Conservation (phyloP, 1,140 invertebrate genomes). For the Hycleus cichorii region DNA sequence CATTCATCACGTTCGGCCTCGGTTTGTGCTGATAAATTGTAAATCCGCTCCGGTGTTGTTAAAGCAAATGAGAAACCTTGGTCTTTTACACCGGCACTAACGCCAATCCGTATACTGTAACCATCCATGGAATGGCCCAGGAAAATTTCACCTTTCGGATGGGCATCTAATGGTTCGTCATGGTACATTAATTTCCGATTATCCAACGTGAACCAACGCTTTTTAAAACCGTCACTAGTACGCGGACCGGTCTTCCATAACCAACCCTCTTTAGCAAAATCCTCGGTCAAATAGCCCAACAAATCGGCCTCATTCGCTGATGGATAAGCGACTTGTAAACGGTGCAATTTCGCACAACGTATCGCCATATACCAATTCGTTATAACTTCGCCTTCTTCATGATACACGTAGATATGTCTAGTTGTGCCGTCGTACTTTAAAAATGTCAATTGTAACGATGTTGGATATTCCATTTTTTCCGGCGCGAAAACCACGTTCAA, state of each 20-base stretch:
- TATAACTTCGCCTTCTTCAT: slow-evolving; percentile 76
- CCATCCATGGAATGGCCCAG: slow-evolving; percentile 61
- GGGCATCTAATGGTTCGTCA: slow-evolving; percentile 74
- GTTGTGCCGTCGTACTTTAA: slow-evolving; percentile 70
- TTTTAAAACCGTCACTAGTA: slow-evolving; percentile 69
- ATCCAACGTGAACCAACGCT: slow-evolving; percentile 84
- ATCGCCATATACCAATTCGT: slow-evolving; percentile 87
- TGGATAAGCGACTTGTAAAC: slow-evolving; percentile 77
- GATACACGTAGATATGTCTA: slow-evolving; percentile 79
- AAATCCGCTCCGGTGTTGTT: slow-evolving; percentile 75
- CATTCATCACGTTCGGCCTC: slow-evolving; percentile 72
- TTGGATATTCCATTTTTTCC: slow-evolving; percentile 69
- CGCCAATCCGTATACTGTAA: slow-evolving; percentile 56
- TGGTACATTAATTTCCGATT: slow-evolving; percentile 87
- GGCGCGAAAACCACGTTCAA: slow-evolving; percentile 81
- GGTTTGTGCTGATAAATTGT: slow-evolving; percentile 71
- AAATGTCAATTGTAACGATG: slow-evolving; percentile 75
- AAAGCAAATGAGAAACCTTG: slow-evolving; percentile 77
- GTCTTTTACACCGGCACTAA: slow-evolving; percentile 62
- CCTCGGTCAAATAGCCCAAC: slow-evolving; percentile 63
- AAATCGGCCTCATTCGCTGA: slow-evolving; percentile 69
- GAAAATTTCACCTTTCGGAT: slow-evolving; percentile 87
- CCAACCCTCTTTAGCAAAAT: slow-evolving; percentile 79
- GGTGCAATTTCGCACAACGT: slow-evolving; percentile 73
- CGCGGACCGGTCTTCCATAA: slow-evolving; percentile 84